Conservation (phyloP, 2,797 vertebrate genomes). For the Galago senegalensis region DNA sequence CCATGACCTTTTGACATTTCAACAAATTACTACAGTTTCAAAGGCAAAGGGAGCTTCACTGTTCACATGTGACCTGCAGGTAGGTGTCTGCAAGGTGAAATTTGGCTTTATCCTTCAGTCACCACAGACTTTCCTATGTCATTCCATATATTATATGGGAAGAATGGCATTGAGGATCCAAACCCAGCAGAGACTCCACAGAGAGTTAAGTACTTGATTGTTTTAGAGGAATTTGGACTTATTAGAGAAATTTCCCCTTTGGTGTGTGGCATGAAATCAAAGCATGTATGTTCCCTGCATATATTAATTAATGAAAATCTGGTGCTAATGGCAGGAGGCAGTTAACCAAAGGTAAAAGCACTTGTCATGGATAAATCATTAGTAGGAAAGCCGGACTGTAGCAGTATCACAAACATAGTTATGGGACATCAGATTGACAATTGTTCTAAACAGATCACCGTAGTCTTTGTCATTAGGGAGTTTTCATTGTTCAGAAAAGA, state of each 20-base stretch:
- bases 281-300: background rate
- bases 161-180: background rate
- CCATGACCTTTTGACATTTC: conserved; percentile 98
- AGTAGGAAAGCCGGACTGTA: background rate
- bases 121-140: background rate
- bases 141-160: background rate
- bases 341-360: background rate
- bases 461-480: conserved; percentile 36
- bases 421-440: background rate
- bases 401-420: background rate
- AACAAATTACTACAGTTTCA: conserved; percentile 97
- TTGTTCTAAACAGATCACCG: background rate
- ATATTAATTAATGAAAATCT: background rate
- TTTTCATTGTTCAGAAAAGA: conserved; percentile 54
- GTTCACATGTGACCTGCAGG: conserved; percentile 97
- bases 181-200: background rate
- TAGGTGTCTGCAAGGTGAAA: conserved; percentile 83
- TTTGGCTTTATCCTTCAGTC: background rate
- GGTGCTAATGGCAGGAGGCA: background rate
- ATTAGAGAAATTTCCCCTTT: background rate
- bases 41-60: conserved; percentile 98
- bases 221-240: background rate
- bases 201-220: background rate
- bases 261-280: background rate
- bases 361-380: background rate